Conservation (phyloP, 2,888 invertebrate genomes). For the Macaria liturata region DNA sequence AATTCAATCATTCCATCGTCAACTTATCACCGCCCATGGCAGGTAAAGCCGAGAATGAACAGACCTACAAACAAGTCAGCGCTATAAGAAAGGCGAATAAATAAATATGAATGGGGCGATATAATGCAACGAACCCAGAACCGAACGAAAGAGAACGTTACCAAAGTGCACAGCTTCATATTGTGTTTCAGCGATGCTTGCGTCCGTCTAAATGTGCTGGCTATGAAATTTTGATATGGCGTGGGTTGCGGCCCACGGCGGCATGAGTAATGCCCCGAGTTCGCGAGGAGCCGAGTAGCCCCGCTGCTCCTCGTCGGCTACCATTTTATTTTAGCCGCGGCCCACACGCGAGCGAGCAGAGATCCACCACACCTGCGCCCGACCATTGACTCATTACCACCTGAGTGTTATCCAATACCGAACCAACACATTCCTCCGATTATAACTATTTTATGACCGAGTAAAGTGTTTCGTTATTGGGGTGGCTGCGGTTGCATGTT, state of each 20-base stretch:
- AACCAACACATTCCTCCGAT: constrained; percentile 47
- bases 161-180: constrained; percentile 18
- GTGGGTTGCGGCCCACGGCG: constrained; percentile 71
- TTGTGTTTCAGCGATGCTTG: constrained; percentile 29
- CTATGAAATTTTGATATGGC: constrained; percentile 77
- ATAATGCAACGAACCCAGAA: constrained; percentile 14
- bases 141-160: constrained; percentile 6
- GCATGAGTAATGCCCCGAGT: constrained; percentile 66
- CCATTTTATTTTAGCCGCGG: constrained; percentile 74
- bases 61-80: constrained; percentile 14
- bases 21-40: constrained; percentile 6
- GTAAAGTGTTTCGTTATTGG: no score
- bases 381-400: constrained; percentile 68
- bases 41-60: constrained; percentile 10
- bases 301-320: constrained; percentile 49
- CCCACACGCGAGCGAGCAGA: constrained; percentile 62
- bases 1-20: not conserved
- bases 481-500: constrained; percentile 7
- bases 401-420: constrained; percentile 71
- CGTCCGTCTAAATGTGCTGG: constrained; percentile 62
- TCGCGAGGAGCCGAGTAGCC: constrained; percentile 70
- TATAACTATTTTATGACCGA: constrained; percentile 33
- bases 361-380: constrained; percentile 72
- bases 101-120: constrained; percentile 16
- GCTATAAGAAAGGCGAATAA: constrained; percentile 10